Evolutionary conservation across 1,140 invertebrate species (phyloP).

Genomic region (Chrysoperla carnea): DNA sequence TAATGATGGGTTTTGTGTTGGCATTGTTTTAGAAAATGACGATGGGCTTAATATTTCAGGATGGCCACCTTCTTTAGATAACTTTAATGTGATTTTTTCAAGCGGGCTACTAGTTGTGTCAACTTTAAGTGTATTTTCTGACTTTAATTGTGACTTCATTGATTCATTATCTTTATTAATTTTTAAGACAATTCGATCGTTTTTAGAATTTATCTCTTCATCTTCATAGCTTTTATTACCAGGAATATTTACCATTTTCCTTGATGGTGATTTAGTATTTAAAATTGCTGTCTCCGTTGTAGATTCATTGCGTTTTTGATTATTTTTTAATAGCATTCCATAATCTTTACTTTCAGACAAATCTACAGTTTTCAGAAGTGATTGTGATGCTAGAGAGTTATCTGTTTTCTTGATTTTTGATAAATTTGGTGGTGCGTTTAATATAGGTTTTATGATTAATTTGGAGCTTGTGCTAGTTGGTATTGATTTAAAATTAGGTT

Average conservation of each 20-base stretch:
- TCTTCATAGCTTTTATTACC: constrained; percentile 3
- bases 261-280: neutral
- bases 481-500: neutral
- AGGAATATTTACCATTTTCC: constrained; percentile 1
- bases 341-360: constrained; percentile 4
- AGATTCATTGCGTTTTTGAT: constrained; percentile 6
- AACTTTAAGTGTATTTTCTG: constrained; percentile 9
- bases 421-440: neutral
- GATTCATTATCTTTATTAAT: constrained; percentile 16
- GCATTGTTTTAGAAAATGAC: constrained; percentile 4
- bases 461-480: neutral
- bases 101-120: constrained; percentile 5
- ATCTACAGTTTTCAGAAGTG: constrained; percentile 2
- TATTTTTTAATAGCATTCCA: neutral
- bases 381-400: neutral
- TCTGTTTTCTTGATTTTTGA: neutral
- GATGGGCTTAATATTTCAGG: constrained; percentile 15
- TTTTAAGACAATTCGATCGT: constrained; percentile 20
- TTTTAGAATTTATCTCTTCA: constrained; percentile 7
- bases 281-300: constrained; percentile 5
- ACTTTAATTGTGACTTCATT: constrained; percentile 11
- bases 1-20: neutral
- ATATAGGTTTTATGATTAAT: neutral
- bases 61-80: constrained; percentile 19
- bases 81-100: constrained; percentile 18